Percentiles rank a stretch among this genome's conserved stretches.
Conservation (phyloP, 2,113 vertebrate species). For the Okapia johnstoni region DNA sequence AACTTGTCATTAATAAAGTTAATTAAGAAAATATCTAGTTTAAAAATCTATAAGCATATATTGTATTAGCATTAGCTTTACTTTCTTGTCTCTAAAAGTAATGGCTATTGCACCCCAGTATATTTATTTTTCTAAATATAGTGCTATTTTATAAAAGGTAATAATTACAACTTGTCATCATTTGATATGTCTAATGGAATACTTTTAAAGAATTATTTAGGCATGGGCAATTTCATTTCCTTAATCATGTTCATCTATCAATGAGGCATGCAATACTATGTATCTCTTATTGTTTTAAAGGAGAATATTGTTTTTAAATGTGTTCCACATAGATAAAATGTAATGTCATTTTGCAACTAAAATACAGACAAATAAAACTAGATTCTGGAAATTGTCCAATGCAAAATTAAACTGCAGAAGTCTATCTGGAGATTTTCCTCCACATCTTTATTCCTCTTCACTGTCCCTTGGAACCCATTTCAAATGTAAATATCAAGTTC, state of each 20-base stretch:
- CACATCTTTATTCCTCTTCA: background rate
- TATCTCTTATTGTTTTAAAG: background rate
- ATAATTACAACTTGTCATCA: background rate
- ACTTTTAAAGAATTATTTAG: constrained; percentile 23
- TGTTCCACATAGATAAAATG: background rate
- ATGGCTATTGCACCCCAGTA: background rate
- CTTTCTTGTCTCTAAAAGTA: background rate
- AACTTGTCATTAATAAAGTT: background rate
- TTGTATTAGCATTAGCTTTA: background rate
- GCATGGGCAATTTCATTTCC: background rate
- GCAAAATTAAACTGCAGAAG: background rate
- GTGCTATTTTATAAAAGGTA: background rate
- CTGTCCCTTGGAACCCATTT: background rate
- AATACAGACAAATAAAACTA: background rate
- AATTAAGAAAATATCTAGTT: background rate
- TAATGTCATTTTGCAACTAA: background rate
- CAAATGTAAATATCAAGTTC: background rate
- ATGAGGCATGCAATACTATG: background rate
- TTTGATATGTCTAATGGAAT: background rate
- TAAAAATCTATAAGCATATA: background rate
- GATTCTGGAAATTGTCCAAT: background rate
- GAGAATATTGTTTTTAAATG: background rate
- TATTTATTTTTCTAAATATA: constrained; percentile 23
- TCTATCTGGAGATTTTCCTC: background rate
- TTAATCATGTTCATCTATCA: background rate